Evolutionary conservation across 2,113 vertebrate species (phyloP).

Genomic region (Sturnus vulgaris): DNA sequence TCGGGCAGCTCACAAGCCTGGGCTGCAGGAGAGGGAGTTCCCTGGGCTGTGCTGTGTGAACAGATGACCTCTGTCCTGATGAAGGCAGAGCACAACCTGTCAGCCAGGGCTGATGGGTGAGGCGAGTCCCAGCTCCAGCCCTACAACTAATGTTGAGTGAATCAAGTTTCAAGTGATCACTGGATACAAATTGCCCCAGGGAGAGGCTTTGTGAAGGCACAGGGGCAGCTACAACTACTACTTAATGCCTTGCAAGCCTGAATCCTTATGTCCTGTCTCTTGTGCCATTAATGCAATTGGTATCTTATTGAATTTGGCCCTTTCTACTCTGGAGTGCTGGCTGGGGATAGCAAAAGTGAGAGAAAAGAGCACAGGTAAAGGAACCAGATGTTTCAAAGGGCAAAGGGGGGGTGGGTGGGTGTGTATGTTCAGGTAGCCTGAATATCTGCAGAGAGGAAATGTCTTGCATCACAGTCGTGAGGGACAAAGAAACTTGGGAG

Average conservation of each 20-base stretch:
- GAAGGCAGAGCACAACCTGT: background rate
- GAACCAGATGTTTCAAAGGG: background rate
- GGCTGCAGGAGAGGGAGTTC: background rate
- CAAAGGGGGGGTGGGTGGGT: accelerated
- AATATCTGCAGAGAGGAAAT: background rate
- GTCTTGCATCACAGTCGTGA: background rate
- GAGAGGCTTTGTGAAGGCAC: background rate
- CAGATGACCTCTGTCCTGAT: background rate
- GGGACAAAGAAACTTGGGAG: background rate
- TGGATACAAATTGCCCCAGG: background rate
- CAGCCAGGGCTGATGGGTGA: background rate
- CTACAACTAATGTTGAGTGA: background rate
- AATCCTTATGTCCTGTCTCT: background rate
- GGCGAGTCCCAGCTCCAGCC: background rate
- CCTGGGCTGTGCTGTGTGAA: background rate
- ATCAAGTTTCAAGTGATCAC: background rate
- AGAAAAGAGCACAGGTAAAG: background rate
- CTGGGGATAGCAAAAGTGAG: background rate
- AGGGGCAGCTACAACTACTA: background rate
- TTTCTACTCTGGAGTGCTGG: background rate
- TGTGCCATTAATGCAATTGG: background rate
- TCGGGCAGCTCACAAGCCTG: background rate
- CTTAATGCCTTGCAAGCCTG: background rate
- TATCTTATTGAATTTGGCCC: background rate
- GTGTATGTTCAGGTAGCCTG: background rate